Evolutionary conservation across 2,888 invertebrate species (phyloP), one percentile per base, ranked within the genome.

Genomic region (Agrilus mali): DNA sequence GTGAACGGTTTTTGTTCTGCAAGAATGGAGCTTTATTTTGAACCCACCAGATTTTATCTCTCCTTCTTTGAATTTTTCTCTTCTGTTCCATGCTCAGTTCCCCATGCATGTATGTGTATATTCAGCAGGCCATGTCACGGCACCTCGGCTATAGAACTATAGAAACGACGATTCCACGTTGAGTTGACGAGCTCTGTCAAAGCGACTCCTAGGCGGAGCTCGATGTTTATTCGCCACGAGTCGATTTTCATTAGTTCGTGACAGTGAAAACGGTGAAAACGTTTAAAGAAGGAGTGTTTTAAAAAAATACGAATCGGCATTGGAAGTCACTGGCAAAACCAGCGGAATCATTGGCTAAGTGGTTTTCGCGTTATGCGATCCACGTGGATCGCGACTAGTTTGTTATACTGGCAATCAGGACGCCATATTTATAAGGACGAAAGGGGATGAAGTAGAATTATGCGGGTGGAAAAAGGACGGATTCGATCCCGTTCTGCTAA

Each of bases 371-470:
- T 44, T 42, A 33, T 46, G 31, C 35, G 55, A 60, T 65, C 65
- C 54, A 66, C 66, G 66, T 66, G 56, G 66, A 65, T 59, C 47
- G 52, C 58, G 59, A 63, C 60, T 63, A 61, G 64, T 63, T 63
- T 62, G 63, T 63, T 65, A 68, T 66, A 67, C 65, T 65, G 68
- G 68, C 67, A 68, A 68, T 68, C 68, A 68, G 66, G 66, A 65
- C 68, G 68, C 68, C 68, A 68, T 68, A 67, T 68, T 68, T 68
- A 67, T 68, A 67, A 65, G 68, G 67, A 64, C 61, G 65, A 64
- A 65, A 65, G 63, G 65, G 66, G 65, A 60, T 60, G 64, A 59
- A 63, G 65, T 63, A 62, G 64, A 66, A 66, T 66, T 64, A 64
- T 63, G 65, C 65, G 64, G 62, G 66, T 64, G 66, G 65, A 62